Percentiles rank a stretch among this genome's conserved stretches.
These are phyloP conservation scores for Sialis lutaria DNA, from an alignment of 2,888 invertebrate species.

Conservation along the genomic window DNA sequence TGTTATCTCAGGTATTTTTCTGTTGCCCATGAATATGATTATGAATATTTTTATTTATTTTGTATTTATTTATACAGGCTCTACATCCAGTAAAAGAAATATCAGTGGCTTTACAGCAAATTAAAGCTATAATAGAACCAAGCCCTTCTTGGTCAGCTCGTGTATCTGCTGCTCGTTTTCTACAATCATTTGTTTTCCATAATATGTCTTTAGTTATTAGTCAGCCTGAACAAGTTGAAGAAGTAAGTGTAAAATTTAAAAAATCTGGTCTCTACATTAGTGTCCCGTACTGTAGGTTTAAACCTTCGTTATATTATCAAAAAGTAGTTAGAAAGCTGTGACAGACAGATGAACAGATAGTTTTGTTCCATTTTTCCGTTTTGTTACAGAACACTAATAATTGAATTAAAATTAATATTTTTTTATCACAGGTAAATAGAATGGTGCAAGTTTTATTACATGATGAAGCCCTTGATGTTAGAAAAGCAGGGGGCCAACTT, in stretches of 20 bases:
- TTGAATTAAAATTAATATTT: no score
- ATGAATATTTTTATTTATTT: conserved; percentile 1
- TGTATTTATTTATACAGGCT: conserved; percentile 1
- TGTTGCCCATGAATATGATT: neutral
- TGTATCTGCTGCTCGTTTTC: conserved; percentile 43
- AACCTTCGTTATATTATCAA: no score
- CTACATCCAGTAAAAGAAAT: conserved; percentile 3
- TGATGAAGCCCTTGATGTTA: conserved; percentile 61
- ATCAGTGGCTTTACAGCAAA: conserved; percentile 1
- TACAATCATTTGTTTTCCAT: conserved; percentile 55
- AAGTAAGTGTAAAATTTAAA: conserved; percentile 19
- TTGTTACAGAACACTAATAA: no score
- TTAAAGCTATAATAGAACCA: conserved; percentile 5
- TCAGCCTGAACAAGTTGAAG: conserved; percentile 30
- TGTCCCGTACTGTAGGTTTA: no score
- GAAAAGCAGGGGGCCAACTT: conserved; percentile 65
- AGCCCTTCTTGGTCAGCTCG: conserved; percentile 51
- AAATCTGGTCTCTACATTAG: no score
- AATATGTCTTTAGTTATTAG: conserved; percentile 46
- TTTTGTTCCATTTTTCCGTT: no score
- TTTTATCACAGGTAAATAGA: conserved; percentile 25
- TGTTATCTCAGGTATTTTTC: conserved; percentile 35
- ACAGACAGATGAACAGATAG: no score
- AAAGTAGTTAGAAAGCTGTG: no score
- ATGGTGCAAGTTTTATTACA: conserved; percentile 49